A percentile compares a stretch with the other conserved stretches of the same genome.
Conservation (phyloP, 2,797 vertebrate species). For the Micromesistius poutassou region DNA sequence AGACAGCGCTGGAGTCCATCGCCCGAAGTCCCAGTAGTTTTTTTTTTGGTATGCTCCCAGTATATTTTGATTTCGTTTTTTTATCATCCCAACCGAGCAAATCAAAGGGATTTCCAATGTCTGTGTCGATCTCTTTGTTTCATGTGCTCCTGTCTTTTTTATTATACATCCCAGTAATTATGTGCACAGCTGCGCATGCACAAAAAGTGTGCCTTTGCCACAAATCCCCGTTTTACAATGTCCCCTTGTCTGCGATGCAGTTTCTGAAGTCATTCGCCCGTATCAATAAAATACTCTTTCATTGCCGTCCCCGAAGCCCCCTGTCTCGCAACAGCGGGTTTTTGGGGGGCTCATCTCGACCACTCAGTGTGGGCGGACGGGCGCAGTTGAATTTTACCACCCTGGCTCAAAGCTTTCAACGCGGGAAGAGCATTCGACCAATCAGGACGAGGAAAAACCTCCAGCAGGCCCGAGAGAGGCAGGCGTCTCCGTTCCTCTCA, state of each 20-base stretch:
- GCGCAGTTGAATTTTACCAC: slow-evolving; percentile 17
- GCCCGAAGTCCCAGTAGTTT: not conserved
- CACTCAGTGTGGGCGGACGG: slow-evolving; percentile 24
- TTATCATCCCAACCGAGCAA: not conserved
- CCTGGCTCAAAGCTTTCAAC: slow-evolving; percentile 47
- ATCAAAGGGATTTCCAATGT: not conserved
- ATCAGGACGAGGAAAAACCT: slow-evolving; percentile 30
- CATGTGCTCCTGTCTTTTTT: slow-evolving; percentile 21
- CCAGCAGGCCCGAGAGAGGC: slow-evolving; percentile 31
- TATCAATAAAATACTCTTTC: slow-evolving; percentile 38
- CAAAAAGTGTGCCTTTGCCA: slow-evolving; percentile 45
- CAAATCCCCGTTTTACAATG: not conserved
- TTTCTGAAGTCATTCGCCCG: slow-evolving; percentile 36
- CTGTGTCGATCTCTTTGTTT: not conserved
- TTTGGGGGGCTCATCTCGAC: slow-evolving; percentile 39
- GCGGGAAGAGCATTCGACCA: slow-evolving; percentile 18
- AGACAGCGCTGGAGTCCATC: slow-evolving; percentile 5
- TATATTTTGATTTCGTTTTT: not conserved
- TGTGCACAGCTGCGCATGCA: slow-evolving; percentile 51
- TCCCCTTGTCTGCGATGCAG: slow-evolving; percentile 11
- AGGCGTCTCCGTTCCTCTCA: slow-evolving; percentile 52
- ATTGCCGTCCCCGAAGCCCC: slow-evolving; percentile 39
- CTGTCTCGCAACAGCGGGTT: slow-evolving; percentile 62
- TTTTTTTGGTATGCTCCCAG: not conserved
- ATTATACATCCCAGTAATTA: slow-evolving; percentile 46